Conservation (phyloP, 2,888 invertebrate species). For the Cancer borealis region DNA sequence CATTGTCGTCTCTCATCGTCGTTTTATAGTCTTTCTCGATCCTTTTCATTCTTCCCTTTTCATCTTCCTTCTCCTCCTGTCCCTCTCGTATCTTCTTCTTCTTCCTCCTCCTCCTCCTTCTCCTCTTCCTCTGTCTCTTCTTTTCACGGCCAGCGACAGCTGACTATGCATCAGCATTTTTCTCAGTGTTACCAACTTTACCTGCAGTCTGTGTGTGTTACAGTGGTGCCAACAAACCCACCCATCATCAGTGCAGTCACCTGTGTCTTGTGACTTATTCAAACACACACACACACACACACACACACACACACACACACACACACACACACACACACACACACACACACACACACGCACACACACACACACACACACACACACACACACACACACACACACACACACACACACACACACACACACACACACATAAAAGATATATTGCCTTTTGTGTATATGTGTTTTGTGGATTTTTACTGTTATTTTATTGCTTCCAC, state of each 20-base stretch:
- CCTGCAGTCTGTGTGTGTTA: neutral
- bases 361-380: no score
- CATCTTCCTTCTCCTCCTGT: neutral
- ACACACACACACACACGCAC: no score
- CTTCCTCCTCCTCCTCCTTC: neutral
- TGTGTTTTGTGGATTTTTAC: neutral
- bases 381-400: no score
- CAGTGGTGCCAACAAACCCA: neutral
- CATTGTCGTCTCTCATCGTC: neutral
- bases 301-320: no score
- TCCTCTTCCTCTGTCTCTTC: conserved; percentile 16
- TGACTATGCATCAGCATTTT: neutral
- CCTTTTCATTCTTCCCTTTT: neutral
- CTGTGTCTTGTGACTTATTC: no score
- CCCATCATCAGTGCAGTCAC: neutral
- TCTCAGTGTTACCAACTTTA: neutral
- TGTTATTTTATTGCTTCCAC: neutral
- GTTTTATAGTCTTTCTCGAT: neutral
- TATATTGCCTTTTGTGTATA: neutral
- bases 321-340: no score
- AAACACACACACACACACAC: no score
- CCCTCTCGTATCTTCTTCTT: conserved; percentile 18
- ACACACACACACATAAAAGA: neutral
- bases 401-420: no score
- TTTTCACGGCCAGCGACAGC: neutral